Percentiles rank a stretch among this genome's conserved stretches.
Evolutionary conservation across 2,797 vertebrate genomes (phyloP).

Genomic region (Protonibea diacanthus): DNA sequence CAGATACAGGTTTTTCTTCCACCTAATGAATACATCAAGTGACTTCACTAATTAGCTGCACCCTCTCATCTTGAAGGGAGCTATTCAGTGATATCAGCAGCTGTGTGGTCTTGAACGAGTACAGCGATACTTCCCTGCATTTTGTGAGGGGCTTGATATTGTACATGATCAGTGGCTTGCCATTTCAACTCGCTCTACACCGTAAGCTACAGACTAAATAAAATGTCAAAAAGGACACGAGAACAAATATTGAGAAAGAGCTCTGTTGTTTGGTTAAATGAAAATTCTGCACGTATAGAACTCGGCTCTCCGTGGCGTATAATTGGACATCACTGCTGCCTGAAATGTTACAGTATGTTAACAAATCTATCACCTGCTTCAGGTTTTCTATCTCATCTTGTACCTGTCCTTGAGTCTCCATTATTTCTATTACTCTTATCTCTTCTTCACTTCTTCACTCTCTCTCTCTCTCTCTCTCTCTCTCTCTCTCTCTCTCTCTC

Average conservation of each 20-base stretch:
- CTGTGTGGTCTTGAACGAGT: slow-evolving; percentile 7
- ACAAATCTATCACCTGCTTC: slow-evolving; percentile 42
- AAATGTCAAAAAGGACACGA: slow-evolving; percentile 61
- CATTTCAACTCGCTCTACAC: slow-evolving; percentile 55
- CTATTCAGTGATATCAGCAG: slow-evolving; percentile 21
- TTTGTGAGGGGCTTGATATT: slow-evolving; percentile 18
- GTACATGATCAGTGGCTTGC: slow-evolving; percentile 45
- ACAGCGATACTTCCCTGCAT: slow-evolving; percentile 7
- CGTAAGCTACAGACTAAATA: slow-evolving; percentile 51
- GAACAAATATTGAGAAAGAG: slow-evolving; percentile 53
- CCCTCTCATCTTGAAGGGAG: slow-evolving; percentile 31
- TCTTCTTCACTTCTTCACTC: slow-evolving; percentile 8
- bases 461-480: slow-evolving; percentile 7
- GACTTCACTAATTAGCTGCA: slow-evolving; percentile 46
- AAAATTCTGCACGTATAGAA: slow-evolving; percentile 41
- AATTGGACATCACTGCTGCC: slow-evolving; percentile 54
- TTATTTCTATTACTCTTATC: slow-evolving; percentile 49
- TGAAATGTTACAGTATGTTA: slow-evolving; percentile 35
- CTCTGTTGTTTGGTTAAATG: slow-evolving; percentile 43
- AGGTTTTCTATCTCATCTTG: slow-evolving; percentile 41
- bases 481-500: neutral
- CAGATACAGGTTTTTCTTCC: slow-evolving; percentile 6
- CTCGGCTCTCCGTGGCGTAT: slow-evolving; percentile 39
- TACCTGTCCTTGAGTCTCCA: slow-evolving; percentile 30
- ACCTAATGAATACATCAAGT: slow-evolving; percentile 45